Base-by-base conservation (phyloP, 1,140 invertebrate species). In the Riptortus pedestris region DNA sequence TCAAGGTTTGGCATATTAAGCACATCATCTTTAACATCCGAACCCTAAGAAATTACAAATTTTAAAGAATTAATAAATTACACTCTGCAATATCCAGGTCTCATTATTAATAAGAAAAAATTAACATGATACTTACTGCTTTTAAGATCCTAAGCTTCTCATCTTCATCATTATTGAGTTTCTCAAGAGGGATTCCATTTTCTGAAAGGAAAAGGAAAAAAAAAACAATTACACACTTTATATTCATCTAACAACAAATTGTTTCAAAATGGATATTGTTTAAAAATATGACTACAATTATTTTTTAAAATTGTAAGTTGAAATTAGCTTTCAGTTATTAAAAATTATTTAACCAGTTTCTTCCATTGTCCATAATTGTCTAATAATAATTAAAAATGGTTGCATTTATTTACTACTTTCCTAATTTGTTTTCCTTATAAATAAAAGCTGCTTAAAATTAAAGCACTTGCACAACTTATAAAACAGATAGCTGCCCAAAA, bases 91-190 rank as follows among this genome's bases (percentile, higher is more conserved):
- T 12, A 18, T 3, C 12, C 29, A 60, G 9, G 3, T 9, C 3
- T 38, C 2, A 20, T 33, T 5, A 33, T 31, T 31, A 33, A 60
- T 24, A 51, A 51, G 18, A 9, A 51, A 51, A 9, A 51, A n/a
- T n/a, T 9, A 20, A 20, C 7, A 51, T 51, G 11, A 12, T 59
- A 38, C 28, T 59, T 31, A 59, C 59, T 20, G 9, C 11, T 45
- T 38, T 60, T 45, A 60, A 60, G 24, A 60, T 33, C 18, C 29
- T 22, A 7, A 60, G 1, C 24, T 45, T 60, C 9, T 60, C 59
- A 43, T 60, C 59, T 20, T 60, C 59, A 14, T 60, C 59, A 26
- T 2, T 27, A 18, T 3, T 26, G 4, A 24, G 22, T 26, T 57
- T 27, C 14, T 38, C 31, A 7, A 38, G 31, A 7, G 31, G 31